These are phyloP conservation scores for Dryomyza anilis DNA, from an alignment of 2,888 invertebrate genomes.

Conservation along the genomic window DNA sequence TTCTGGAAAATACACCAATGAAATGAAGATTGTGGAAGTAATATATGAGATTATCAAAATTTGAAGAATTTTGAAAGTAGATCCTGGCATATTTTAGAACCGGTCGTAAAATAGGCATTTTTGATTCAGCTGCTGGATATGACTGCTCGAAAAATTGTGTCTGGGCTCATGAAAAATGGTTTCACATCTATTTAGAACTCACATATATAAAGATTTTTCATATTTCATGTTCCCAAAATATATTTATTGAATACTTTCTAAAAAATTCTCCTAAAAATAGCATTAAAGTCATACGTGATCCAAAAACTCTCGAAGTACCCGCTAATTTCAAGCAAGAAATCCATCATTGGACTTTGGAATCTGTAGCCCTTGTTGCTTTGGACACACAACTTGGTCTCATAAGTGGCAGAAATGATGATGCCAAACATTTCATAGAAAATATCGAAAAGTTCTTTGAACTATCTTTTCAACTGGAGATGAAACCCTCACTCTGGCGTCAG, in stretches of 20 bases:
- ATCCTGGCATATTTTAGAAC: too few relatives aligned
- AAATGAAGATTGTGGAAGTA: background rate
- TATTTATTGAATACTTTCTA: background rate
- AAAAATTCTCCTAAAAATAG: slow-evolving; percentile 37
- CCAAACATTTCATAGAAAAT: slow-evolving; percentile 30
- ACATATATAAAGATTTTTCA: too few relatives aligned
- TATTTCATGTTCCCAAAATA: too few relatives aligned
- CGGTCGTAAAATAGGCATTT: too few relatives aligned
- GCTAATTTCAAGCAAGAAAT: slow-evolving; percentile 63
- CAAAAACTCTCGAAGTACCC: slow-evolving; percentile 54
- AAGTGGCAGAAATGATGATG: slow-evolving; percentile 34
- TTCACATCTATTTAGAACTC: too few relatives aligned
- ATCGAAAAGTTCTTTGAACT: slow-evolving; percentile 36
- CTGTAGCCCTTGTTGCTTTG: slow-evolving; percentile 59
- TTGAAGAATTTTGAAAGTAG: too few relatives aligned
- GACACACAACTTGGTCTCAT: slow-evolving; percentile 55
- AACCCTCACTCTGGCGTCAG: slow-evolving; percentile 52
- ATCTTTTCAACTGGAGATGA: slow-evolving; percentile 47
- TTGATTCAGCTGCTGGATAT: too few relatives aligned
- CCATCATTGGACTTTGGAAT: too few relatives aligned
- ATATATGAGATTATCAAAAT: background rate
- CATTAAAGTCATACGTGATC: slow-evolving; percentile 52
- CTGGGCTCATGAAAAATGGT: too few relatives aligned
- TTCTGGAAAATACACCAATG: background rate
- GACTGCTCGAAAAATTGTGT: too few relatives aligned